Percentiles rank a stretch among this genome's conserved stretches.
phyloP scores from a whole-genome alignment of 92 coral and sea anemone species.

The Heliopora coerulea region DNA sequence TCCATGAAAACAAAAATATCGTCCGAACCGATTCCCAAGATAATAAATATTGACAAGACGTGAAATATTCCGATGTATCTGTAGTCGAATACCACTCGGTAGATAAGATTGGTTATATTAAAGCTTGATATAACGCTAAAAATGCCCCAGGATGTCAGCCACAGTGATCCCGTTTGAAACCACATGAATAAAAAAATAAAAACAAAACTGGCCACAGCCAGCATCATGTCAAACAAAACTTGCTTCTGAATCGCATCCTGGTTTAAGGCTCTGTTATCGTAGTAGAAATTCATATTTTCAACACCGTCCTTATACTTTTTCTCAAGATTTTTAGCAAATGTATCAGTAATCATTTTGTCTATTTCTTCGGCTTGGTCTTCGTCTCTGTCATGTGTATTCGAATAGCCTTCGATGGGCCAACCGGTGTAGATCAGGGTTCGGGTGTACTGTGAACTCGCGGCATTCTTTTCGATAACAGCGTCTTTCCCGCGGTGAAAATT shows the following conservation, averaged over 20 bases:
- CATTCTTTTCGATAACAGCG: slow-evolving; percentile 33
- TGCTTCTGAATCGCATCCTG: slow-evolving; percentile 53
- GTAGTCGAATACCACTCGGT: slow-evolving; percentile 65
- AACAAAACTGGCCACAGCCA: slow-evolving; percentile 60
- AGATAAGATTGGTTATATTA: slow-evolving; percentile 65
- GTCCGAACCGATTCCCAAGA: slow-evolving; percentile 71
- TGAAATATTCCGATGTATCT: slow-evolving; percentile 74
- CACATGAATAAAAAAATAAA: slow-evolving; percentile 67
- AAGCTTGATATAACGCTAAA: slow-evolving; percentile 65
- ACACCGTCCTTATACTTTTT: slow-evolving; percentile 51
- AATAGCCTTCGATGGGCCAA: slow-evolving; percentile 54
- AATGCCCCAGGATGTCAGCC: slow-evolving; percentile 75
- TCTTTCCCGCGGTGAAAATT: slow-evolving; percentile 66
- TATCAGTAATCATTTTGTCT: slow-evolving; percentile 42
- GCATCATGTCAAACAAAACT: slow-evolving; percentile 61
- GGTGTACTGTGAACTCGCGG: slow-evolving; percentile 45
- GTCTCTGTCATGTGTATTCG: slow-evolving; percentile 50
- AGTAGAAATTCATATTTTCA: slow-evolving; percentile 53
- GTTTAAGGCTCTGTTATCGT: slow-evolving; percentile 47
- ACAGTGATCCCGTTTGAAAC: slow-evolving; percentile 66
- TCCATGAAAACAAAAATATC: slow-evolving; percentile 69
- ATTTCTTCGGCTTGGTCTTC: slow-evolving; percentile 53
- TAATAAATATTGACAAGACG: slow-evolving; percentile 67
- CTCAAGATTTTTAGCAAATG: slow-evolving; percentile 48
- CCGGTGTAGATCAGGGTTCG: slow-evolving; percentile 57